Evolutionary conservation across 1,140 invertebrate genomes (phyloP).

Genomic region (Macrocentrus cingulum): DNA sequence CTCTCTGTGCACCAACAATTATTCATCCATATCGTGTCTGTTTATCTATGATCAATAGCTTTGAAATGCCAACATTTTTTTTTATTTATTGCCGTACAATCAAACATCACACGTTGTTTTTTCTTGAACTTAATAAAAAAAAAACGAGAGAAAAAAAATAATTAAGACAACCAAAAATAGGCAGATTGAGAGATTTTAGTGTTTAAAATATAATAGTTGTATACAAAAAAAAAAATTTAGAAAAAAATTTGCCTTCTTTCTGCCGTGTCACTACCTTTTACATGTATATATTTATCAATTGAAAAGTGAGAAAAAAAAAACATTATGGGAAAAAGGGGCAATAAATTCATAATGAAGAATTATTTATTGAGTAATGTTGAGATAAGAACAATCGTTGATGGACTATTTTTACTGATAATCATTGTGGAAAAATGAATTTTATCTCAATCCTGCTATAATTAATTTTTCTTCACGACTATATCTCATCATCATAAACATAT

Average conservation of each 20-base stretch:
- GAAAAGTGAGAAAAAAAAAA: slow-evolving; percentile 15
- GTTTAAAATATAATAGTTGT: no score
- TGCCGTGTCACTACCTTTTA: neutral
- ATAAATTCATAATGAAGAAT: neutral
- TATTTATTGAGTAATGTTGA: slow-evolving; percentile 8
- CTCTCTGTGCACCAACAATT: neutral
- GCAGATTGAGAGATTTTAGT: no score
- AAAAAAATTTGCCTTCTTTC: no score
- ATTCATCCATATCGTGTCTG: neutral
- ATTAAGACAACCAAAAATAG: neutral
- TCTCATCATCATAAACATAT: neutral
- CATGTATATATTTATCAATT: slow-evolving; percentile 2
- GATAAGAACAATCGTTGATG: slow-evolving; percentile 18
- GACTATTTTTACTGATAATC: slow-evolving; percentile 9
- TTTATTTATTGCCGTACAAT: slow-evolving; percentile 12
- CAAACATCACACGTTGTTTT: neutral
- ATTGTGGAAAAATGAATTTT: slow-evolving; percentile 1
- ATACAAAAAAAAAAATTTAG: no score
- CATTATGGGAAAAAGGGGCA: slow-evolving; percentile 14
- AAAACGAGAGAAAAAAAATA: neutral
- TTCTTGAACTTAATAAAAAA: neutral
- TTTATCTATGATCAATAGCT: neutral
- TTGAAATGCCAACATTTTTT: neutral
- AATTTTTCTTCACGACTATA: neutral
- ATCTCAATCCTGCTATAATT: neutral